Evolutionary conservation across 1,140 invertebrate species (phyloP).

Genomic region (Babylonia areolata): DNA sequence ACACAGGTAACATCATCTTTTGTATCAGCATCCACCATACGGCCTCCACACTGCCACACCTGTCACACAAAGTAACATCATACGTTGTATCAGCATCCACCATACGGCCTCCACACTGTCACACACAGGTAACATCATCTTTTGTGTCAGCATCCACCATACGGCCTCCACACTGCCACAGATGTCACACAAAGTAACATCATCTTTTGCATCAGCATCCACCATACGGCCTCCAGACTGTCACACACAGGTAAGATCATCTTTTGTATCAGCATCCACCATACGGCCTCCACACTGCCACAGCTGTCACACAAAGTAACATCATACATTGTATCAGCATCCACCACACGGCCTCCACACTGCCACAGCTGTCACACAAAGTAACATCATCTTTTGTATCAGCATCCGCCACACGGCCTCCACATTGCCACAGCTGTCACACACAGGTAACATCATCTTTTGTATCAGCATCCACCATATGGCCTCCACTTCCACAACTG

Average conservation of each 20-base stretch:
- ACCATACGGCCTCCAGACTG: slow-evolving; percentile 82
- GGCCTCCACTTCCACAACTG: no score
- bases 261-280: not conserved
- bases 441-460: no score
- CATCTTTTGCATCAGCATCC: not conserved
- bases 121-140: slow-evolving; percentile 53
- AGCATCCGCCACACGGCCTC: not conserved
- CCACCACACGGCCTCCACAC: slow-evolving; percentile 51
- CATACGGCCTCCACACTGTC: slow-evolving; percentile 82
- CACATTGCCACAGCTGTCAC: no score
- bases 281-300: not conserved
- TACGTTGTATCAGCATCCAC: no score
- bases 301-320: no score
- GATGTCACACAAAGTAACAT: not conserved
- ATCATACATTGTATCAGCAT: slow-evolving; percentile 69
- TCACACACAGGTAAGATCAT: slow-evolving; percentile 72
- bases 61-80: no score
- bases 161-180: slow-evolving; percentile 81
- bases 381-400: no score
- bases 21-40: not conserved
- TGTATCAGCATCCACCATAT: not conserved
- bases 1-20: no score
- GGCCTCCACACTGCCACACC: no score
- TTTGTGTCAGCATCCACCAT: slow-evolving; percentile 75
- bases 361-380: slow-evolving; percentile 62